Conservation (phyloP, 2,113 vertebrate genomes). For the Antechinus flavipes region DNA sequence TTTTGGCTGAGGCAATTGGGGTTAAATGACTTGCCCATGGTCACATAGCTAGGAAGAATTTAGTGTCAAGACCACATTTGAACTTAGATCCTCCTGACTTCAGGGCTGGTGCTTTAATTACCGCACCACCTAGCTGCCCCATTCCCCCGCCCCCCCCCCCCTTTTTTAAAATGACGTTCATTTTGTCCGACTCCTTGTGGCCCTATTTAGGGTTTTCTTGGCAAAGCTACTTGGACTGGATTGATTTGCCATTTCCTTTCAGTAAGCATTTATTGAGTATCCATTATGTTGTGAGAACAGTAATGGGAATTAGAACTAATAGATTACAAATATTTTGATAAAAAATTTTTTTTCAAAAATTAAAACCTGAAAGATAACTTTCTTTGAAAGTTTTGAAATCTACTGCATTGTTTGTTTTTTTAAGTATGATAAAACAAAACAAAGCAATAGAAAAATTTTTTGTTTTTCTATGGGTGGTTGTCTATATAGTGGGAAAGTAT, state of each 20-base stretch:
- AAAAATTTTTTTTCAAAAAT: constrained; percentile 36
- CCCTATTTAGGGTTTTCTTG: background rate
- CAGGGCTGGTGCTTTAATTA: no score
- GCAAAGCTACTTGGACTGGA: background rate
- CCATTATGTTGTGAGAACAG: background rate
- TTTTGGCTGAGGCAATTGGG: no score
- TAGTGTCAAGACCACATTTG: no score
- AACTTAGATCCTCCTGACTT: no score
- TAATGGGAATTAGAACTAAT: background rate
- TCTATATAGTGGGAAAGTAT: constrained; percentile 16
- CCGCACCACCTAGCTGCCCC: no score
- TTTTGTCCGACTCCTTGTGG: background rate
- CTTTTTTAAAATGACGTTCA: background rate
- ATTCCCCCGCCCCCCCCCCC: no score
- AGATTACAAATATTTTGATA: background rate
- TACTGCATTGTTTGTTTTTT: background rate
- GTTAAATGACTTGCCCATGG: no score
- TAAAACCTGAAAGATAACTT: constrained; percentile 9
- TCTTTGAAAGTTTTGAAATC: constrained; percentile 27
- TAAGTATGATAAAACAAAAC: background rate
- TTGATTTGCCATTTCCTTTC: background rate
- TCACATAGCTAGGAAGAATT: no score
- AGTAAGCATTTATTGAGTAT: background rate
- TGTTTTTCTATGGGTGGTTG: background rate
- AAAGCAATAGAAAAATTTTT: background rate